These are phyloP conservation scores for Pterocles orientalis DNA, from an alignment of 2,113 vertebrate genomes.

Conservation along the genomic window DNA sequence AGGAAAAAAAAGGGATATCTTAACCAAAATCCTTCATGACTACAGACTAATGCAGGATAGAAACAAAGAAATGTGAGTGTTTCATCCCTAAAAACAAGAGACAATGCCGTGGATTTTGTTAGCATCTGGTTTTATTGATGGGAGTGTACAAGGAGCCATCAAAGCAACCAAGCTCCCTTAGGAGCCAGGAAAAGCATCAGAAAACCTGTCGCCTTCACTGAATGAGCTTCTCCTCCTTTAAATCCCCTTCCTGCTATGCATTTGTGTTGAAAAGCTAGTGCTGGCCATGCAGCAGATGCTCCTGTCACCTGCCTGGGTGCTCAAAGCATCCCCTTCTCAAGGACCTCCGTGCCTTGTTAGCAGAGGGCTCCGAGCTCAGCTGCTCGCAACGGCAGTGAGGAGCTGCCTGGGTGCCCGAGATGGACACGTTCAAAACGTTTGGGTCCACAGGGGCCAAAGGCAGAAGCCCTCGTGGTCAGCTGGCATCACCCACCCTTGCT, in stretches of 20 bases:
- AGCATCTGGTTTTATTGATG: background rate
- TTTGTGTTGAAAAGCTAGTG: background rate
- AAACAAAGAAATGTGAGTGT: background rate
- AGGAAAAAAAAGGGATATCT: background rate
- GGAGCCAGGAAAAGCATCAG: background rate
- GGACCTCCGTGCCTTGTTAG: background rate
- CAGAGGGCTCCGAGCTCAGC: background rate
- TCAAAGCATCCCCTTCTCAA: background rate
- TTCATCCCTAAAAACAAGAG: background rate
- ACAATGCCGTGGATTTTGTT: background rate
- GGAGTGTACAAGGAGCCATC: rapidly evolving
- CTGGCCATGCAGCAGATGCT: background rate
- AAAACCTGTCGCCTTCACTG: background rate
- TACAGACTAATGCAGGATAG: background rate
- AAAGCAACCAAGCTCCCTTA: background rate
- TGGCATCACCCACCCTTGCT: background rate
- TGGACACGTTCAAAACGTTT: background rate
- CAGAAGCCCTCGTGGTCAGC: background rate
- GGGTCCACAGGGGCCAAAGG: background rate
- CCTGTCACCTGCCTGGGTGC: background rate
- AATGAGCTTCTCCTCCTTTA: background rate
- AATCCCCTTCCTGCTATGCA: background rate
- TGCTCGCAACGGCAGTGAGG: background rate
- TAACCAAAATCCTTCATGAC: background rate
- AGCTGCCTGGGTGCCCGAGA: background rate